A percentile compares a stretch with the other conserved stretches of the same genome.
Conservation (phyloP, 2,888 invertebrate genomes). For the Alloscopus bannaensis region DNA sequence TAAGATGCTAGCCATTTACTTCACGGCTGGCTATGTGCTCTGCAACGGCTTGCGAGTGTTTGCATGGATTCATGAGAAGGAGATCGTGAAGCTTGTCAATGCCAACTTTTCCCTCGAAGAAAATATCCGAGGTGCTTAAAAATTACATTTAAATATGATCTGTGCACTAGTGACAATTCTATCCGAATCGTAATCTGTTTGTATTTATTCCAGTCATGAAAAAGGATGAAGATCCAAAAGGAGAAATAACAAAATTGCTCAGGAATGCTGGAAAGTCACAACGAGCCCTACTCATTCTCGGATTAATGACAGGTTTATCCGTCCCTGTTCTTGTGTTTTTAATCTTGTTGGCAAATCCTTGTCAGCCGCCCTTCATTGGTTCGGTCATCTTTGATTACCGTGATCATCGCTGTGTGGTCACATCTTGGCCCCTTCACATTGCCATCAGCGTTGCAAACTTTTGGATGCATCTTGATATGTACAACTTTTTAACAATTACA, state of each 20-base stretch:
- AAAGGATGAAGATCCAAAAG: conserved; percentile 15
- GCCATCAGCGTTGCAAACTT: conserved; percentile 29
- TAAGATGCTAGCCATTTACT: conserved; percentile 57
- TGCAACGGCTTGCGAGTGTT: conserved; percentile 50
- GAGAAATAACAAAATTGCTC: conserved; percentile 22
- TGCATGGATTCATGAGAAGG: conserved; percentile 41
- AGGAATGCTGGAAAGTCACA: conserved; percentile 34
- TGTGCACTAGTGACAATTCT: background rate
- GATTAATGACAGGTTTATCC: conserved; percentile 37
- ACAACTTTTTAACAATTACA: no score
- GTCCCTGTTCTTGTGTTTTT: conserved; percentile 51
- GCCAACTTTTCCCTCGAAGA: conserved; percentile 43
- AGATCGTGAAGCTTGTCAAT: conserved; percentile 51
- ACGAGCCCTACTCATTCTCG: conserved; percentile 28
- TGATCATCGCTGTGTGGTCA: conserved; percentile 28
- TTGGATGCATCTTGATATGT: conserved; percentile 61
- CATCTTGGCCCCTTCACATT: conserved; percentile 30
- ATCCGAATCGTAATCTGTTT: no score
- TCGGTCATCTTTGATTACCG: conserved; percentile 45
- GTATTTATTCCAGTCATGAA: conserved; percentile 19
- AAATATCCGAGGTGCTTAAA: conserved; percentile 20
- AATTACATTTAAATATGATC: background rate
- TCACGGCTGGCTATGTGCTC: conserved; percentile 42
- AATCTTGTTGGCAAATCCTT: conserved; percentile 55
- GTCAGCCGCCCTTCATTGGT: conserved; percentile 53